Conservation (phyloP, 2,113 vertebrate species). For the Ammodytes dubius region DNA sequence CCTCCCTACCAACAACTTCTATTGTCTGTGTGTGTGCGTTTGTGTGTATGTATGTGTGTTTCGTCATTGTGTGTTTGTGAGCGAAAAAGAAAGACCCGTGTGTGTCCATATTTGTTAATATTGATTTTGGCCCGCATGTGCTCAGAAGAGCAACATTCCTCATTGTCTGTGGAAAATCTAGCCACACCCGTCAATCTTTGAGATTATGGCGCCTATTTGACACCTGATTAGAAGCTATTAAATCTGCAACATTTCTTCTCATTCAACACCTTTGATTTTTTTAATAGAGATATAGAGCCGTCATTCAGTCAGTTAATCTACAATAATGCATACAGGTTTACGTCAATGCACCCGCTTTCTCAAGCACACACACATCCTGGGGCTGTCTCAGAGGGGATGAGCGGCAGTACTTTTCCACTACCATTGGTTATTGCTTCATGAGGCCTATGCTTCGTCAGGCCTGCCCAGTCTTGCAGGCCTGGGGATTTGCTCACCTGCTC, state of each 20-base stretch:
- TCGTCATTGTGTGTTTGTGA: not conserved
- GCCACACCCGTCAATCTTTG: conserved; percentile 6
- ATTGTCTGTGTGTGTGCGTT: conserved; percentile 14
- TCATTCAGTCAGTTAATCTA: conserved; percentile 1
- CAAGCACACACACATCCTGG: conserved; percentile 20
- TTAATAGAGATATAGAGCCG: conserved; percentile 11
- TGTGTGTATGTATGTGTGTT: conserved; percentile 14
- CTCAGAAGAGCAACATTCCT: conserved; percentile 11
- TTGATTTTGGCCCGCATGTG: not conserved
- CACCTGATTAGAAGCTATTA: not conserved
- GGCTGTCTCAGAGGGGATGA: conserved; percentile 51
- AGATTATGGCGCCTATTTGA: conserved; percentile 1
- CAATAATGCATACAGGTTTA: not conserved
- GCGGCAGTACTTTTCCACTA: conserved; percentile 77
- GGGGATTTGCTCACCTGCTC: conserved; percentile 66
- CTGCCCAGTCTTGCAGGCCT: conserved; percentile 73
- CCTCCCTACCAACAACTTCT: conserved; percentile 28
- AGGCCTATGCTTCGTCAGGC: conserved; percentile 48
- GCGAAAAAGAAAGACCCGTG: conserved; percentile 1
- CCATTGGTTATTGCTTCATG: conserved; percentile 39
- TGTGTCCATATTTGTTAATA: conserved; percentile 17
- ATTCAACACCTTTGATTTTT: conserved; percentile 5
- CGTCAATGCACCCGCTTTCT: not conserved
- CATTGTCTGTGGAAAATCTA: conserved; percentile 7
- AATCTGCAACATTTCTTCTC: conserved; percentile 11